phyloP scores from a whole-genome alignment of 1,140 invertebrate species.

The Lethrus apterus region DNA sequence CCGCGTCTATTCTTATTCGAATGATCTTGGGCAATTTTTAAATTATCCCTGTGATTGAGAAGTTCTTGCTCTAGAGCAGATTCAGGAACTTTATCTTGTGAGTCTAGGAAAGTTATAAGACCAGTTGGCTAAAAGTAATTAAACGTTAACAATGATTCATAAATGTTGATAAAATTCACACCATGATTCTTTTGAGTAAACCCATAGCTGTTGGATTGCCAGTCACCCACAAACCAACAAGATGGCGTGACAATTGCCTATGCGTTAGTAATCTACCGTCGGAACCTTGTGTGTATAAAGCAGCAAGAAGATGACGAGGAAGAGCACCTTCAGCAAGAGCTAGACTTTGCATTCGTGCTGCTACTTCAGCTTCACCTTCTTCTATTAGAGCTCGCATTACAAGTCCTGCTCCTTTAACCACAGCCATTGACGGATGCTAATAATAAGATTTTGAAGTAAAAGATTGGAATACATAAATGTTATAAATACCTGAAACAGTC shows the following conservation, averaged over 20 bases:
- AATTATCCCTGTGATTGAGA: slow-evolving; percentile 84
- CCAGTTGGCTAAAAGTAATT: slow-evolving; percentile 62
- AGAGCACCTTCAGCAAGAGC: slow-evolving; percentile 96
- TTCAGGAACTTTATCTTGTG: slow-evolving; percentile 75
- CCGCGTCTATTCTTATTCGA: slow-evolving; percentile 56
- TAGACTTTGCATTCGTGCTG: slow-evolving; percentile 90
- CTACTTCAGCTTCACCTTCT: slow-evolving; percentile 86
- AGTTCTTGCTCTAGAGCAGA: slow-evolving; percentile 55
- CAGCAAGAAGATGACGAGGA: slow-evolving; percentile 84
- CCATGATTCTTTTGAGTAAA: slow-evolving; percentile 82
- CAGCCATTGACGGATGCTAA: slow-evolving; percentile 91
- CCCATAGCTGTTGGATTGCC: slow-evolving; percentile 88
- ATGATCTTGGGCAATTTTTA: slow-evolving; percentile 87
- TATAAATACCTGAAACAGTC: slow-evolving; percentile 75
- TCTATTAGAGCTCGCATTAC: slow-evolving; percentile 97
- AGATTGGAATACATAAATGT: not conserved
- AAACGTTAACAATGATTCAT: not conserved
- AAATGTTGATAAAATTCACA: slow-evolving; percentile 39
- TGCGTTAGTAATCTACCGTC: slow-evolving; percentile 72
- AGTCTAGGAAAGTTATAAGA: slow-evolving; percentile 84
- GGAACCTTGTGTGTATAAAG: slow-evolving; percentile 79
- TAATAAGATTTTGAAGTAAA: slow-evolving; percentile 5
- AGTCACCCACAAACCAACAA: slow-evolving; percentile 97
- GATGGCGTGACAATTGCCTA: slow-evolving; percentile 87
- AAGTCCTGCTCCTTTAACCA: slow-evolving; percentile 95